Percentiles rank a stretch among this genome's conserved stretches.
Conservation (phyloP, 2,797 vertebrate species). For the Arnoldichthys spilopterus region DNA sequence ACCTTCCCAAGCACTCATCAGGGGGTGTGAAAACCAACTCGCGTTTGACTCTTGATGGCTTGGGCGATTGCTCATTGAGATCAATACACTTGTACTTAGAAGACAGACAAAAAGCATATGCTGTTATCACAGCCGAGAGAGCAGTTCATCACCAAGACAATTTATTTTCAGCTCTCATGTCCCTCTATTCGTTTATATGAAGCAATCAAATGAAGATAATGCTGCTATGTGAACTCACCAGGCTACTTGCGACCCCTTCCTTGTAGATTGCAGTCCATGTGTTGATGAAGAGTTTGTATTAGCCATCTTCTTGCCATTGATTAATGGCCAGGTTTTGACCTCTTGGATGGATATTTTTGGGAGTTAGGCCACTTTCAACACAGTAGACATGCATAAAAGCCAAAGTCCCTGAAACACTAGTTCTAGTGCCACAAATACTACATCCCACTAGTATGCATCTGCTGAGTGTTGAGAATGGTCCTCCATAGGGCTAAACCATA, state of each 20-base stretch:
- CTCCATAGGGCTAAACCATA: too few species aligned
- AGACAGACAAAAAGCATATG: constrained; percentile 23
- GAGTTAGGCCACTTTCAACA: neutral
- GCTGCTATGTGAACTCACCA: neutral
- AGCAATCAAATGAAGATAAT: constrained; percentile 3
- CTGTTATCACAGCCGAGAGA: constrained; percentile 40
- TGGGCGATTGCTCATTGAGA: constrained; percentile 48
- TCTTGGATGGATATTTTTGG: neutral
- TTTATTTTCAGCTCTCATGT: constrained; percentile 6
- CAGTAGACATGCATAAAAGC: too few species aligned
- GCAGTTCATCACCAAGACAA: constrained; percentile 11
- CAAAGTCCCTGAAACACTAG: too few species aligned
- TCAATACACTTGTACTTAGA: constrained; percentile 54
- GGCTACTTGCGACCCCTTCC: neutral
- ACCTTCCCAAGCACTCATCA: constrained; percentile 42
- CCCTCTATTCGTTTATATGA: neutral
- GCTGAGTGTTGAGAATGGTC: too few species aligned
- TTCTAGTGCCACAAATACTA: too few species aligned
- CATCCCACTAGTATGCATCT: too few species aligned
- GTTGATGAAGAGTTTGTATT: neutral
- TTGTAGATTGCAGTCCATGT: neutral
- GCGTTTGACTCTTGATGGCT: constrained; percentile 54
- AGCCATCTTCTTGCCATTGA: neutral
- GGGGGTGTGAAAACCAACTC: constrained; percentile 45
- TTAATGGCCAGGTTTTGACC: neutral